A percentile compares a stretch with the other conserved stretches of the same genome.
Evolutionary conservation across 2,797 vertebrate species (phyloP).

Genomic region (Premnoplex brunnescens): DNA sequence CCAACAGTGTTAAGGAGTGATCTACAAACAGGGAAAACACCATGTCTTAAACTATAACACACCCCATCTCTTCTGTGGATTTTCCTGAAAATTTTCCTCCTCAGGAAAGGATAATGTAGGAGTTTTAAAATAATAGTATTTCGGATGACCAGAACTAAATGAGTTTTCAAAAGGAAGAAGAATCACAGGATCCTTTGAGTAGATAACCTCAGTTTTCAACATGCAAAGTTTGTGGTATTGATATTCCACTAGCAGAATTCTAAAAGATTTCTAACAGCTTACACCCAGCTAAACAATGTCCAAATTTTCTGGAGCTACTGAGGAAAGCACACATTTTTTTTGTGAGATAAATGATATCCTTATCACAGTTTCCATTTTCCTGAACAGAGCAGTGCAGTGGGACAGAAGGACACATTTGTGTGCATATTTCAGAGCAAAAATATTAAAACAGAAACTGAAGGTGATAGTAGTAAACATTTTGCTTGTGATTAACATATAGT

Average conservation of each 20-base stretch:
- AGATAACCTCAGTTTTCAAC: background rate
- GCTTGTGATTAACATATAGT: background rate
- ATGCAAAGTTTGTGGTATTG: background rate
- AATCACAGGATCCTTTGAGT: background rate
- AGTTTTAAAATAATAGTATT: background rate
- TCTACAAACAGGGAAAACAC: background rate
- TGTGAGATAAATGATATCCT: background rate
- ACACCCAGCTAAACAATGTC: background rate
- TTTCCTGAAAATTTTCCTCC: background rate
- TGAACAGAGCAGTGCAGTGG: background rate
- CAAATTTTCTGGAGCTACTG: background rate
- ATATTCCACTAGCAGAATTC: slow-evolving; percentile 1
- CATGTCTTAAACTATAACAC: background rate
- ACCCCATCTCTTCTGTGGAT: background rate
- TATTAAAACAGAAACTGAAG: background rate
- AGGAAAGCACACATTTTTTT: slow-evolving; percentile 6
- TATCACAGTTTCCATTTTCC: background rate
- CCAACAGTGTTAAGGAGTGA: too few species aligned
- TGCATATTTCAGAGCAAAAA: background rate
- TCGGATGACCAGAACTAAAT: background rate
- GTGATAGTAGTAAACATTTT: background rate
- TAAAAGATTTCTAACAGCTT: background rate
- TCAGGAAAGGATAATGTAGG: background rate
- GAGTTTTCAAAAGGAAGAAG: background rate
- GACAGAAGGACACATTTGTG: background rate